Conservation (phyloP, 2,113 vertebrate genomes). For the Martes martes region DNA sequence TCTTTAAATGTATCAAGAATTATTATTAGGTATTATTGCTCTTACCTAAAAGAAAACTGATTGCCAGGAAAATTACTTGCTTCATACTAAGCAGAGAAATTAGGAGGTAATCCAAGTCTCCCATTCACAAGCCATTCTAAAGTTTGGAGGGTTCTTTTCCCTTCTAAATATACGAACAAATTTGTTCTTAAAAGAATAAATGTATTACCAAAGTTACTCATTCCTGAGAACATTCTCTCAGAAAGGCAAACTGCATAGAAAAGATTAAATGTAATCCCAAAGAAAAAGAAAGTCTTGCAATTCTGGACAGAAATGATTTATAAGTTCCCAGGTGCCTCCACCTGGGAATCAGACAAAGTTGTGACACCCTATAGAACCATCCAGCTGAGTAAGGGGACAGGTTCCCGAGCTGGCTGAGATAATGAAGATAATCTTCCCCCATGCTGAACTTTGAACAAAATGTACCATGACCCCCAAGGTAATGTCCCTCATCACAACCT, state of each 20-base stretch:
- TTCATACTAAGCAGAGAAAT: conserved; percentile 1
- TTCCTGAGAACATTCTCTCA: background rate
- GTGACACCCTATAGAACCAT: too few species aligned
- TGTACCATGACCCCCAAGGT: background rate
- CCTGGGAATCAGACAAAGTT: too few species aligned
- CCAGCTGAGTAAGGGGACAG: too few species aligned
- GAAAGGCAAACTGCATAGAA: conserved; percentile 2
- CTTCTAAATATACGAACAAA: background rate
- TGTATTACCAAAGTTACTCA: background rate
- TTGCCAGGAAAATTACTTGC: background rate
- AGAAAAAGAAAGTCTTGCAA: background rate
- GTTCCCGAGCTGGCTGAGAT: too few species aligned
- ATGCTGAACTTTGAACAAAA: background rate
- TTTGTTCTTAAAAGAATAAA: background rate
- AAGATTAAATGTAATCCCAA: background rate
- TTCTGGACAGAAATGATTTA: background rate
- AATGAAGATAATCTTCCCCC: too few species aligned
- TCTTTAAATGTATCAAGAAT: background rate
- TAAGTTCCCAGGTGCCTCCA: background rate
- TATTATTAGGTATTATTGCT: background rate
- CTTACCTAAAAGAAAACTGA: conserved; percentile 30
- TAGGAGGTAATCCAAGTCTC: background rate
- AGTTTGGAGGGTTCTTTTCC: background rate
- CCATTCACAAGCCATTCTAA: background rate
- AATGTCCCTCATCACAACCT: background rate